Base-by-base conservation (phyloP, 1,140 invertebrate genomes). In the Apocrypta bakeri region DNA sequence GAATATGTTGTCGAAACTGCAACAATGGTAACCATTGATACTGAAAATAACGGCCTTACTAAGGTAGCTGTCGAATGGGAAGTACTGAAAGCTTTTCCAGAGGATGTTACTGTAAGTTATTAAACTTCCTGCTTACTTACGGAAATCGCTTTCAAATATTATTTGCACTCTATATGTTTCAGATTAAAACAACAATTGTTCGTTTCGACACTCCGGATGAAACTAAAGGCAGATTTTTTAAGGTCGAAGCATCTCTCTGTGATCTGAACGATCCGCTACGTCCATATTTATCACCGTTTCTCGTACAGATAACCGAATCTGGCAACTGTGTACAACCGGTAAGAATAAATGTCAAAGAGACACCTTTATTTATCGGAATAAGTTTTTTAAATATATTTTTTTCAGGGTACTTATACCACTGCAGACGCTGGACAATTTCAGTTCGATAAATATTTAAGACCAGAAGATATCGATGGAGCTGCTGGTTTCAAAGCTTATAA, bases 341-440 rank as follows among this genome's bases (percentile, higher is more conserved):
- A 25, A 40, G 33, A 3, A 12, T 17, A 17, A 17, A 48, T 11
- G 0, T 48, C 6, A 48, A 25, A n/a, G n/a, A n/a, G n/a, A n/a
- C n/a, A n/a, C n/a, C n/a, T n/a, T n/a, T n/a, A n/a, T n/a, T n/a
- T n/a, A n/a, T n/a, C n/a, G n/a, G n/a, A 29, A 11, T 66, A 64
- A 8, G n/a, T 74, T 27, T 56, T 56, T 56, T 17, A 56, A n/a
- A 8, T 21, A 69, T 31, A 29, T 77, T 63, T 77, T 24, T 33
- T 66, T 24, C 31, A 78, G 37, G 61, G 76, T 56, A 31, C 40
- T 14, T 66, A 68, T 27, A 21, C n/a, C 31, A 63, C 71, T 72
- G 6, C 24, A 1, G 42, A 63, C 86, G 48, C 48, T 8, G 73
- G 48, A 8, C 42, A 56, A 27, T 21, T 29, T 63, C 12, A 63